phyloP scores from a whole-genome alignment of 2,888 invertebrate species.

The Syrphus vitripennis region DNA sequence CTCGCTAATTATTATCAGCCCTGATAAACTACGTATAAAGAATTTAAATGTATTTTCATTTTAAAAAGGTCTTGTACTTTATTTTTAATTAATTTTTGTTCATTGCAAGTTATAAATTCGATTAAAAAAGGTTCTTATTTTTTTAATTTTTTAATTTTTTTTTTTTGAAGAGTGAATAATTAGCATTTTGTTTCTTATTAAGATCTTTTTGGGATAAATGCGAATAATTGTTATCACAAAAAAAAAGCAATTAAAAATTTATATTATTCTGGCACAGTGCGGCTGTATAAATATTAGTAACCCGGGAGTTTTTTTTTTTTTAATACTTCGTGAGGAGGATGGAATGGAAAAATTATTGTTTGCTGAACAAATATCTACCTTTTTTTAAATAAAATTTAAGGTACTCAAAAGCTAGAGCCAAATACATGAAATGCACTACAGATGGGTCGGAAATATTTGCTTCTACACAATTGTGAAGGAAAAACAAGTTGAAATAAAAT shows the following conservation, averaged over 20 bases:
- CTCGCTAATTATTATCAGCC: neutral
- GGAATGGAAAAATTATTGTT: too few relatives aligned
- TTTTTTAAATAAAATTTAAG: too few relatives aligned
- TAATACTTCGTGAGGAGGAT: neutral
- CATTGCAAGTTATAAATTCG: neutral
- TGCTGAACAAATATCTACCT: too few relatives aligned
- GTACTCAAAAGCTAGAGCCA: too few relatives aligned
- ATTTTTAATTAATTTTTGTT: slow-evolving; percentile 10
- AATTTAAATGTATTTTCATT: neutral
- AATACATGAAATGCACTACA: too few relatives aligned
- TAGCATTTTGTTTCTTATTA: neutral
- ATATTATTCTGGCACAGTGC: neutral
- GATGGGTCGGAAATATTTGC: too few relatives aligned
- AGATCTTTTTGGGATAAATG: neutral
- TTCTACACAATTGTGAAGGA: too few relatives aligned
- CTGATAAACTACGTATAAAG: neutral
- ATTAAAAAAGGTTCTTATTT: neutral
- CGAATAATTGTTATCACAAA: neutral
- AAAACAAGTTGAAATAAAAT: too few relatives aligned
- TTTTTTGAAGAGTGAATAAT: neutral
- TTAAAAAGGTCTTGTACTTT: neutral
- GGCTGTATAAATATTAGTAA: neutral
- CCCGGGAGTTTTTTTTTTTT: too few relatives aligned
- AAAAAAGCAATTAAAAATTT: neutral
- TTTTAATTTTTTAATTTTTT: too few relatives aligned